A percentile compares a stretch with the other conserved stretches of the same genome.
phyloP scores from a whole-genome alignment of 2,888 invertebrate species.

The Ramazzottius varieornatus region DNA sequence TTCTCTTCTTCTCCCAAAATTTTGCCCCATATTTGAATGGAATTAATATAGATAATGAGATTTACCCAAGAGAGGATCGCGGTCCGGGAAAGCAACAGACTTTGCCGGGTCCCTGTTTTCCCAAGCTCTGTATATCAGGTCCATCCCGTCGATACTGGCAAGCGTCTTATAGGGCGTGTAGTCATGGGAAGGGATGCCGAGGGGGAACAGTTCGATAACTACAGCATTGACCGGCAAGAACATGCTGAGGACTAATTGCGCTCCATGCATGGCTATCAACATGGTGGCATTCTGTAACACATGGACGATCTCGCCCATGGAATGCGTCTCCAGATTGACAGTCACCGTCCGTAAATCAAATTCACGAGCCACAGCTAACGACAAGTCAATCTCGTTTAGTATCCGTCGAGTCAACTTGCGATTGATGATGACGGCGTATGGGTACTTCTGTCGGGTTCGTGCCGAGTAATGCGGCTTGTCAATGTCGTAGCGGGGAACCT shows the following conservation, averaged over 20 bases:
- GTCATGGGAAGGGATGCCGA: constrained; percentile 22
- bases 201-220: constrained; percentile 29
- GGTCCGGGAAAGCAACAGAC: constrained; percentile 20
- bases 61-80: constrained; percentile 12
- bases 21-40: too few relatives aligned
- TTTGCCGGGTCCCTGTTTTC: constrained; percentile 18
- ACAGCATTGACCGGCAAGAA: constrained; percentile 21
- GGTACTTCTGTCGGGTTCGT: not conserved
- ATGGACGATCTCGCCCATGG: constrained; percentile 16
- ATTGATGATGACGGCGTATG: constrained; percentile 5
- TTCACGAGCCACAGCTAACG: constrained; percentile 13
- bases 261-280: constrained; percentile 26
- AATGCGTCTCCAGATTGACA: constrained; percentile 15
- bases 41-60: too few relatives aligned
- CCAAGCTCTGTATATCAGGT: constrained; percentile 24
- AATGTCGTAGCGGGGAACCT: not conserved
- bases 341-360: constrained; percentile 14
- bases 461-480: not conserved
- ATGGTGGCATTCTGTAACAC: constrained; percentile 13
- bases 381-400: constrained; percentile 24
- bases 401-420: constrained; percentile 24
- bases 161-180: constrained; percentile 26
- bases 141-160: constrained; percentile 16
- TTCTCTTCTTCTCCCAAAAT: too few relatives aligned
- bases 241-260: constrained; percentile 22